These are phyloP conservation scores for Strigamia maritima DNA, from an alignment of 2,888 invertebrate genomes.

Conservation along the genomic window DNA sequence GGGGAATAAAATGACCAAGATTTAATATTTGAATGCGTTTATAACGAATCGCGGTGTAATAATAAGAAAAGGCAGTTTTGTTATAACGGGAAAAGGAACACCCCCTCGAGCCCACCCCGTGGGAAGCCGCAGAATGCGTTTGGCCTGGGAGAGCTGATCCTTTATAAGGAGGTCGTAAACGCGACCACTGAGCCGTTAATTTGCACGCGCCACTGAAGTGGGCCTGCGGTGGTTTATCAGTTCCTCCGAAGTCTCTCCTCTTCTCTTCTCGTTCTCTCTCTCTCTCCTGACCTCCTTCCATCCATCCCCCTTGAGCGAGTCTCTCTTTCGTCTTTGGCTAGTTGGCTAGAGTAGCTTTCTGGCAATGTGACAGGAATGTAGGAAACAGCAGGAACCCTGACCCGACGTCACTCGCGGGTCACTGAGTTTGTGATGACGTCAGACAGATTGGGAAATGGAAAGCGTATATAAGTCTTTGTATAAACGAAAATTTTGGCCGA, in stretches of 20 bases:
- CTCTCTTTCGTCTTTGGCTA: constrained; percentile 26
- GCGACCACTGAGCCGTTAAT: constrained; percentile 34
- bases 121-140: constrained; percentile 34
- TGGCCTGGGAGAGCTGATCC: constrained; percentile 34
- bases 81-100: background rate
- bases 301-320: constrained; percentile 1
- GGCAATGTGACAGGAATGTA: constrained; percentile 26
- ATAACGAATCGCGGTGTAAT: constrained; percentile 13
- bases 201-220: constrained; percentile 34
- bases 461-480: constrained; percentile 31
- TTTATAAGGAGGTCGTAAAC: constrained; percentile 32
- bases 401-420: constrained; percentile 34
- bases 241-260: constrained; percentile 11
- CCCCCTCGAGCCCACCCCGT: constrained; percentile 31
- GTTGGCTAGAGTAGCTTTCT: constrained; percentile 34
- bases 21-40: constrained; percentile 17
- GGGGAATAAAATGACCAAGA: constrained; percentile 17
- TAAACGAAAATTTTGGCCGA: constrained; percentile 32
- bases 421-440: constrained; percentile 25
- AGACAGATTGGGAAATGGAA: constrained; percentile 32
- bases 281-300: constrained; percentile 2
- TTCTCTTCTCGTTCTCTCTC: constrained; percentile 3
- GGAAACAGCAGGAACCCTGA: constrained; percentile 34
- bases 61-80: constrained; percentile 16
- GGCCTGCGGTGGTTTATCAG: constrained; percentile 32